A percentile compares a stretch with the other conserved stretches of the same genome.
phyloP scores from a whole-genome alignment of 2,113 vertebrate species.

The Paracanthobrama guichenoti region DNA sequence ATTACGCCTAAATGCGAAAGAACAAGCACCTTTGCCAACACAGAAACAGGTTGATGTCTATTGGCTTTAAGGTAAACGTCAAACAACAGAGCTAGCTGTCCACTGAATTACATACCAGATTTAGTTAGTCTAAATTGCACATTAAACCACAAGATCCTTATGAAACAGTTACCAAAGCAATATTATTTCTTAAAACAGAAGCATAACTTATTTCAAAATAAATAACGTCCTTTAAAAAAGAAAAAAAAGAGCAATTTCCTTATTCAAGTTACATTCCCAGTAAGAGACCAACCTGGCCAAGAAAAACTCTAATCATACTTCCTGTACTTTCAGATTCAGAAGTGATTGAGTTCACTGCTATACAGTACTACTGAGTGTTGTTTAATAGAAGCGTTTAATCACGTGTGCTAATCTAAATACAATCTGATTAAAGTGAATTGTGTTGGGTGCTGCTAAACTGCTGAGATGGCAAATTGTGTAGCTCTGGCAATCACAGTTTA shows the following conservation, averaged over 20 bases:
- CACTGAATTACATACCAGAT: neutral
- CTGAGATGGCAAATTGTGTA: neutral
- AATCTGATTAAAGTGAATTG: constrained; percentile 33
- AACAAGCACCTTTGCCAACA: constrained; percentile 45
- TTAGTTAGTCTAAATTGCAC: neutral
- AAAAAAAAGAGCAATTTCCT: neutral
- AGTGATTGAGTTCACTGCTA: neutral
- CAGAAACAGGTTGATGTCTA: neutral
- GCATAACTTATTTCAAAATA: neutral
- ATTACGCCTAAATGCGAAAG: constrained; percentile 51
- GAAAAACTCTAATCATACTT: neutral
- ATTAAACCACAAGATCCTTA: neutral
- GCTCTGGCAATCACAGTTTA: neutral
- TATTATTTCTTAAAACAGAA: neutral
- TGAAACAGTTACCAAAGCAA: neutral
- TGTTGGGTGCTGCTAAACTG: neutral
- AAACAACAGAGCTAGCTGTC: neutral
- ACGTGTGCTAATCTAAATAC: constrained; percentile 24
- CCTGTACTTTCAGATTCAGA: neutral
- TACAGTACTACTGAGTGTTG: constrained; percentile 6
- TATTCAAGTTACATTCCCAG: constrained; percentile 21
- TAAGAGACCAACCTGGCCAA: neutral
- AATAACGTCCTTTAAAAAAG: neutral
- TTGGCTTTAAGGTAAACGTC: neutral
- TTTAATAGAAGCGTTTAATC: constrained; percentile 11